Evolutionary conservation across 2,797 vertebrate genomes (phyloP), one percentile per base, ranked within the genome.

Genomic region (Alca torda): DNA sequence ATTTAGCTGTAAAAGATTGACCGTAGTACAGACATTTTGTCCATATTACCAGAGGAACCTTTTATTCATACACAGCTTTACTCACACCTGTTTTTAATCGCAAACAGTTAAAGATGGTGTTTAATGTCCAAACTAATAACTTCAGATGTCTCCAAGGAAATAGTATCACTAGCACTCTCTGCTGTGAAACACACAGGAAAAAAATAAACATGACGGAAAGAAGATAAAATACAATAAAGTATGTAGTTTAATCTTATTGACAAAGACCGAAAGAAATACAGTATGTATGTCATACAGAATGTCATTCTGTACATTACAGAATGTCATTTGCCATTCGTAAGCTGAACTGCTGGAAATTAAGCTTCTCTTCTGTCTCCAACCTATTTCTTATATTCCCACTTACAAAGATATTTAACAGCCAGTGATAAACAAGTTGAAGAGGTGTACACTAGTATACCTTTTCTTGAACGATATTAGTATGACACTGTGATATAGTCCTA

Each of bases 51-150:
- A 77, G 37, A 74, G 45, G 35, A 89, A 60, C 25, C 35, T 84
- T 86, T 82, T 93, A 68, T 69, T 92, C 43, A 48, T 37, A 70
- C 21, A 14, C 24, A 80, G n/a, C 43, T 84, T 87, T 64, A 35
- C 51, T 89, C 87, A 81, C 48, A 78, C 37, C 70, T 84, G 67
- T 18, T 92, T 93, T 96, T 95, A 94, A 92, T 89, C 3, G 6
- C 61, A 70, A 86, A 75, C 24, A 69, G 69, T 84, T 92, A 77
- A 90, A 68, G 57, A 65, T 19, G 26, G 39, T 95, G 57, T 64
- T 89, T 96, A 84, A 75, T 61, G 73, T 91, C 65, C 82, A 94
- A 78, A 81, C 41, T 72, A 86, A 51, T 86, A 89, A 75, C 41
- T 87, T 81, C 82, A 89, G 31, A 72, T 39, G 11, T 75, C 87